Percentiles rank a stretch among this genome's conserved stretches.
These are phyloP conservation scores for Hyperoplus immaculatus DNA, from an alignment of 2,797 vertebrate genomes.

Conservation along the genomic window DNA sequence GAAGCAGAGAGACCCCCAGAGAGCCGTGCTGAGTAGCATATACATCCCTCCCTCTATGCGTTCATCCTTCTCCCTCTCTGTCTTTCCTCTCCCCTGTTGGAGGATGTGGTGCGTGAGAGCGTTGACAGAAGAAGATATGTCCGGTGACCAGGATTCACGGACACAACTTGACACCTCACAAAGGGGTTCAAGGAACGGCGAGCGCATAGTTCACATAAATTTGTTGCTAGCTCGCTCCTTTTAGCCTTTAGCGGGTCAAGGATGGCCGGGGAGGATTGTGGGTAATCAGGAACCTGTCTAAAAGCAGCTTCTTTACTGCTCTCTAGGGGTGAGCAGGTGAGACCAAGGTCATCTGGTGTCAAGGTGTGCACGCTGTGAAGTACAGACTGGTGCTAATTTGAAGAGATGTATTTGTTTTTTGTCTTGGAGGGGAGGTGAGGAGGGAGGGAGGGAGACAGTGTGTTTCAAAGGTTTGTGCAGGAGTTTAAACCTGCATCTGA, in stretches of 20 bases:
- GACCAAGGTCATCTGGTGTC: constrained; percentile 45
- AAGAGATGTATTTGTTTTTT: constrained; percentile 74
- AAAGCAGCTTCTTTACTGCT: constrained; percentile 58
- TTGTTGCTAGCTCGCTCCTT: constrained; percentile 32
- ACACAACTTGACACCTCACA: constrained; percentile 58
- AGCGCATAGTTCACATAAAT: constrained; percentile 61
- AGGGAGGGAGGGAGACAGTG: not conserved
- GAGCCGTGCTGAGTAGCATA: constrained; percentile 8
- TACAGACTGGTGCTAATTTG: constrained; percentile 48
- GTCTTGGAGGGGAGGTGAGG: constrained; percentile 27
- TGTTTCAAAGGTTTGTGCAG: constrained; percentile 60
- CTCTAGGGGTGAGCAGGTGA: constrained; percentile 47
- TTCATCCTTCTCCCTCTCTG: constrained; percentile 36
- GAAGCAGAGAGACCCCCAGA: constrained; percentile 28
- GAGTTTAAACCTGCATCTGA: constrained; percentile 60
- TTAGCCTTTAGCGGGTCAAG: constrained; percentile 57
- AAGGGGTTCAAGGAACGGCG: constrained; percentile 57
- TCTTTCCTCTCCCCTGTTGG: constrained; percentile 37
- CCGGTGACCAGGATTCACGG: constrained; percentile 56
- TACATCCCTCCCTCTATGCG: constrained; percentile 26
- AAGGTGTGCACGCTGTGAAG: constrained; percentile 47
- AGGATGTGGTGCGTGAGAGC: constrained; percentile 71
- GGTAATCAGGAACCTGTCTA: constrained; percentile 50
- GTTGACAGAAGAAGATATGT: constrained; percentile 78
- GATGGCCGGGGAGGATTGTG: constrained; percentile 47